Percentiles rank a stretch among this genome's conserved stretches.
Conservation (phyloP, 2,888 invertebrate species). For the Orchesellides sinensis region DNA sequence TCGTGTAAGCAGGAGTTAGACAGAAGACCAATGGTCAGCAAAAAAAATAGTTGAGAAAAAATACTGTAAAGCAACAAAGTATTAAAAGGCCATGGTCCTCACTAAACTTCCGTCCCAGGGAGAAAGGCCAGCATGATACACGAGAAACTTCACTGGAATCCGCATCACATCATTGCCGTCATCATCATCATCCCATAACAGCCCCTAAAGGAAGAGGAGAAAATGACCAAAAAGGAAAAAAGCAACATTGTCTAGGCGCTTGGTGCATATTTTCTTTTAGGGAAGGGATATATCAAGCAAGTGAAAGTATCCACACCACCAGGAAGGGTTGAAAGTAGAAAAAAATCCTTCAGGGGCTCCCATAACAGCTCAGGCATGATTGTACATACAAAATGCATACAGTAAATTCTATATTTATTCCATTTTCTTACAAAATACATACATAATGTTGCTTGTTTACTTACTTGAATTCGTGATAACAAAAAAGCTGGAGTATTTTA, state of each 20-base stretch:
- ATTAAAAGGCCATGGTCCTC: not conserved
- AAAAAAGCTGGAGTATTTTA: too few species aligned
- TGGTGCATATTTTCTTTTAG: too few species aligned
- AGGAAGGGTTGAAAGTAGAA: conserved; percentile 17
- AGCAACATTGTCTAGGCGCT: too few species aligned
- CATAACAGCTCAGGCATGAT: conserved; percentile 41
- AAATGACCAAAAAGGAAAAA: too few species aligned
- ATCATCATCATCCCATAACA: conserved; percentile 25
- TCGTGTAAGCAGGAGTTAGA: not conserved
- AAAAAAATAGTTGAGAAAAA: not conserved
- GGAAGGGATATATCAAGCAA: too few species aligned
- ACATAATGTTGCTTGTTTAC: too few species aligned
- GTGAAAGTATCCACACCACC: too few species aligned
- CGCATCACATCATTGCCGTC: conserved; percentile 25
- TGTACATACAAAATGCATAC: not conserved
- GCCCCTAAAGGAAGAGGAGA: conserved; percentile 41
- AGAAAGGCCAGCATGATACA: not conserved
- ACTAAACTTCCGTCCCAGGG: conserved; percentile 19
- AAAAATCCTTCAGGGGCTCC: conserved; percentile 40
- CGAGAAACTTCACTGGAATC: too few species aligned
- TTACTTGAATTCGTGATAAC: too few species aligned
- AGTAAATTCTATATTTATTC: too few species aligned
- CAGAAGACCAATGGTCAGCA: conserved; percentile 35
- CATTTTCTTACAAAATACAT: not conserved
- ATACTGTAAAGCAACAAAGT: not conserved